phyloP scores from a whole-genome alignment of 2,797 vertebrate genomes.

The Lacerta agilis region DNA sequence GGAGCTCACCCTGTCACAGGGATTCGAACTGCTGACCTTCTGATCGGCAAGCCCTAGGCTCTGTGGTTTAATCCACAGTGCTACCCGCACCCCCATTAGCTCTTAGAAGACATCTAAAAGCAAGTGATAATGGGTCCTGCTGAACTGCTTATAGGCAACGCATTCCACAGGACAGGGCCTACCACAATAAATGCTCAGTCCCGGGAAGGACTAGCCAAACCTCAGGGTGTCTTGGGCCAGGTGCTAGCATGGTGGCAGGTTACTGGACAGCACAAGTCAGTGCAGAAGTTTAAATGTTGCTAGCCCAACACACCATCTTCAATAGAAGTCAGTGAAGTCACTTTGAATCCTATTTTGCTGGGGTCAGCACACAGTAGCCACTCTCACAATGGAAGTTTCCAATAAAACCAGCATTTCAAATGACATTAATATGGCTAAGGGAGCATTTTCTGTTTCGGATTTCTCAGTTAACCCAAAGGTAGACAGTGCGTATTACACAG shows the following conservation, averaged over 20 bases:
- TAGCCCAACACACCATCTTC: not conserved
- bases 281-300: not conserved
- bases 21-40: no score
- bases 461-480: not conserved
- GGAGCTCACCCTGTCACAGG: no score
- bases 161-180: no score
- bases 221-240: not conserved
- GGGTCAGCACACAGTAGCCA: not conserved
- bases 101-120: no score
- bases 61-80: no score
- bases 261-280: not conserved
- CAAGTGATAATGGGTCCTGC: no score
- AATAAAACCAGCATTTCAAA: not conserved
- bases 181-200: no score
- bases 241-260: not conserved
- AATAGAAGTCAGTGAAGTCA: not conserved
- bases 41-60: no score
- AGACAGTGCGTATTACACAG: not conserved
- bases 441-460: not conserved
- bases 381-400: not conserved
- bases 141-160: no score
- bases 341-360: not conserved
- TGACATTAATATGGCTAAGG: not conserved
- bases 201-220: no score
- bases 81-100: no score